Base-by-base conservation (phyloP, 2,797 vertebrate genomes). In the Propithecus perrieri region DNA sequence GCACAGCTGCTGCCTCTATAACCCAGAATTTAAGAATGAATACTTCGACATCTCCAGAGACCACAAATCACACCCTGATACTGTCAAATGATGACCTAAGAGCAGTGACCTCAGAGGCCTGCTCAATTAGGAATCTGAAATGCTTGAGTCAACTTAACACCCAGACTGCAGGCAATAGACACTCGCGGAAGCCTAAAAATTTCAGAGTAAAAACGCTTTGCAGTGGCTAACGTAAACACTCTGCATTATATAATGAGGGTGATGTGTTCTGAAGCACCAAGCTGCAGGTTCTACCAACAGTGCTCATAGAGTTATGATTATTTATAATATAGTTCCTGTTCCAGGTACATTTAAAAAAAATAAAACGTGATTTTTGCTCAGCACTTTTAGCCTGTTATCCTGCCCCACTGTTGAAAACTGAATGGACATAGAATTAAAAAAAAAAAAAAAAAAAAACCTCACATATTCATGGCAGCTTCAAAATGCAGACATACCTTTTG, bases 1-100 rank as follows among this genome's bases (percentile, higher is more conserved):
- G 97, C 97, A 97, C 97, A 97, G 98, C 98, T 98, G 97, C 98
- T 97, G 96, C 97, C 98, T 98, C 98, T 97, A 96, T 97, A 98
- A 98, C 98, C 98, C 80, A 96, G 96, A 97, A 98, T 98, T 98
- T 98, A 98, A 98, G 97, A 99, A 98, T 99, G 98, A 98, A 98
- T 97, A 93, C 85, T 76, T 74, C 85, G 18, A 15, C 83, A 57
- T 97, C 97, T 88, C 97, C 48, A 30, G 93, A 84, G 96, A 96
- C 97, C 96, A 96, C 98, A 97, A 96, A 97, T 97, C 98, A 97
- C 95, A 96, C 97, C 83, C 93, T 53, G 95, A 93, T 81, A 92
- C 93, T 67, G 84, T 96, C 96, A 94, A 84, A 95, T 24, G 96
- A 90, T 85, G 97, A 96, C 97, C 96, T 94, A 38, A 22, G 28